phyloP scores from a whole-genome alignment of 2,113 vertebrate species.

The Calyptomena viridis region DNA sequence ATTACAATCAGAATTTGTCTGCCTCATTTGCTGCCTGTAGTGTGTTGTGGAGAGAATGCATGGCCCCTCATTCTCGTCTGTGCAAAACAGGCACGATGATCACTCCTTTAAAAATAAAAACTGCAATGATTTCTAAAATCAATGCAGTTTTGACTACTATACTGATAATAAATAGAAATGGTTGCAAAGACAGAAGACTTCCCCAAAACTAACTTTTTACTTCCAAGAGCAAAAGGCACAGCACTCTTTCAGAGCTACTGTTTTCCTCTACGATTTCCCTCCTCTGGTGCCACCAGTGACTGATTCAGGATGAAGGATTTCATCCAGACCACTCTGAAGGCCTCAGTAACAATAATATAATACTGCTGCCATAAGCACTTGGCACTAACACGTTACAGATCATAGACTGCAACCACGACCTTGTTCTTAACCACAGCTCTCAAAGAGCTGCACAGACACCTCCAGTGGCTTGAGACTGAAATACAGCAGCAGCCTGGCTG shows the following conservation, averaged over 20 bases:
- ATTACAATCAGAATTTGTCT: neutral
- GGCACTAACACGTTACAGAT: neutral
- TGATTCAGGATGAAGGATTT: neutral
- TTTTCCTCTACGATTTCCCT: neutral
- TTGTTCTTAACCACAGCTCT: neutral
- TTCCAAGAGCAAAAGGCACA: neutral
- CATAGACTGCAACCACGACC: neutral
- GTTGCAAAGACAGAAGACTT: neutral
- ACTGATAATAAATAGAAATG: accelerated
- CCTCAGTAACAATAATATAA: neutral
- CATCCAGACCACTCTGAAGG: neutral
- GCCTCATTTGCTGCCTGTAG: neutral
- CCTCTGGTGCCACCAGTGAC: neutral
- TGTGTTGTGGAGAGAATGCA: accelerated
- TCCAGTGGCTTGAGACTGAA: neutral
- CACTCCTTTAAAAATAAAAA: neutral
- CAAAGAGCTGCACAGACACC: neutral
- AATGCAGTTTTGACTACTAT: neutral
- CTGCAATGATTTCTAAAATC: neutral
- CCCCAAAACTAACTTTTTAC: neutral
- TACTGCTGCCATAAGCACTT: neutral
- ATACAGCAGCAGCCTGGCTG: neutral
- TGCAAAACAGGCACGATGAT: neutral
- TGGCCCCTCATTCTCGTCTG: accelerated
- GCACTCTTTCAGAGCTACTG: neutral